Evolutionary conservation across 2,888 invertebrate species (phyloP).

Genomic region (Pardosa pseudoannulata): DNA sequence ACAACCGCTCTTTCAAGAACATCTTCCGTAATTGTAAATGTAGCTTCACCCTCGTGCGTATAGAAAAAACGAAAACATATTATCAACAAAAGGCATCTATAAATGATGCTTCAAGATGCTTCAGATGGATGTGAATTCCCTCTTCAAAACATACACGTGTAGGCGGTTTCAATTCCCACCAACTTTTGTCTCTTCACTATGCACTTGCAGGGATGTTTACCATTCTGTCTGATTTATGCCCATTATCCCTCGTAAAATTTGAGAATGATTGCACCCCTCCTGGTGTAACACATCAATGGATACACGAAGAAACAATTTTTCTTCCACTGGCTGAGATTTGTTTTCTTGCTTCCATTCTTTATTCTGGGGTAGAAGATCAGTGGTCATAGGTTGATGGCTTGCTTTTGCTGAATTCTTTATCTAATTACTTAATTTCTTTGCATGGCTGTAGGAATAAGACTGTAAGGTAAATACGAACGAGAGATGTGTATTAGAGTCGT

Average conservation of each 20-base stretch:
- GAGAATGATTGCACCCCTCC: background rate
- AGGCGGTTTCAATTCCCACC: conserved; percentile 4
- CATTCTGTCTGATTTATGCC: background rate
- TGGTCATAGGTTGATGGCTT: background rate
- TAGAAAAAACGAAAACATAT: background rate
- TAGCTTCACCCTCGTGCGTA: background rate
- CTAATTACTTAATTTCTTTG: no score
- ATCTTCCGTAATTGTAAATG: background rate
- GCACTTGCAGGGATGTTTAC: background rate
- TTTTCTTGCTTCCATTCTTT: background rate
- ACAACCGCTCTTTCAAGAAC: background rate
- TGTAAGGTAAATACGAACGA: no score
- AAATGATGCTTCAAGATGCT: background rate
- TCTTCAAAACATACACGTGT: background rate
- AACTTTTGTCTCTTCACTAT: background rate
- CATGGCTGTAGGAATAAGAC: no score
- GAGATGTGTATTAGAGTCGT: no score
- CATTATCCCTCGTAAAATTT: background rate
- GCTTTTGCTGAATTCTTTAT: no score
- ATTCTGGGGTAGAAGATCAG: background rate
- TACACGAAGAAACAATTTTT: background rate
- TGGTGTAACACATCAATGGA: background rate
- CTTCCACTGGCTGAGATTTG: no score
- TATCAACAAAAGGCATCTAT: background rate
- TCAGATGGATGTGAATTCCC: background rate